Evolutionary conservation across 2,888 invertebrate species (phyloP).

Genomic region (Lysandra coridon): DNA sequence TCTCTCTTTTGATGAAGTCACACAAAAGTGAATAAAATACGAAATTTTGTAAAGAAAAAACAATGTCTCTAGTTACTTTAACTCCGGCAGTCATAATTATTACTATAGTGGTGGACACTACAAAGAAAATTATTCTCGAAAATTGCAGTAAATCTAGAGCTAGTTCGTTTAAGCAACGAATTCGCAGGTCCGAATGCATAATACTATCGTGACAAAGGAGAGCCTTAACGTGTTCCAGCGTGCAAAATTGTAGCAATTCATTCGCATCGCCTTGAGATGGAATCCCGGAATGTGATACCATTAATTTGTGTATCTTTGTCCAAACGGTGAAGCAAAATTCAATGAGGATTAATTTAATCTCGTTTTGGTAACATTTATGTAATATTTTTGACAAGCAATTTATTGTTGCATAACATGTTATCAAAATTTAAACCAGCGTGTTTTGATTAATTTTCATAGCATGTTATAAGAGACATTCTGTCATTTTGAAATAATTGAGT

Average conservation of each 20-base stretch:
- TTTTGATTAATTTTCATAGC: neutral
- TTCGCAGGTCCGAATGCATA: conserved; percentile 43
- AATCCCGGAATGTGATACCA: conserved; percentile 44
- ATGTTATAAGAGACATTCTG: neutral
- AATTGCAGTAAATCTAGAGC: conserved; percentile 15
- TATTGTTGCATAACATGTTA: neutral
- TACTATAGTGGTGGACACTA: neutral
- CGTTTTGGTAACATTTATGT: neutral
- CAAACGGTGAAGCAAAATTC: neutral
- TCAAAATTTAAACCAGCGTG: neutral
- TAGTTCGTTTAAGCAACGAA: conserved; percentile 33
- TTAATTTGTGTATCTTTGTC: conserved; percentile 33
- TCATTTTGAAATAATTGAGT: too few species aligned
- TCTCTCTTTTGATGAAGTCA: neutral
- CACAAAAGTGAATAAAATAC: neutral
- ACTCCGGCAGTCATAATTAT: neutral
- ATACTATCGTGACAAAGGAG: conserved; percentile 44
- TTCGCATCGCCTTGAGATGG: conserved; percentile 44
- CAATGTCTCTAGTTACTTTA: neutral
- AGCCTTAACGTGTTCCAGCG: conserved; percentile 41
- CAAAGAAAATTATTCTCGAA: conserved; percentile 14
- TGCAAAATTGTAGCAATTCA: conserved; percentile 45
- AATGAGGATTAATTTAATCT: neutral
- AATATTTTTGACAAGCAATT: neutral
- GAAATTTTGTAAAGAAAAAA: neutral